Conservation (phyloP, 30 jellyfish, hydroid and myxozoan genomes). For the Catostylus mosaicus region DNA sequence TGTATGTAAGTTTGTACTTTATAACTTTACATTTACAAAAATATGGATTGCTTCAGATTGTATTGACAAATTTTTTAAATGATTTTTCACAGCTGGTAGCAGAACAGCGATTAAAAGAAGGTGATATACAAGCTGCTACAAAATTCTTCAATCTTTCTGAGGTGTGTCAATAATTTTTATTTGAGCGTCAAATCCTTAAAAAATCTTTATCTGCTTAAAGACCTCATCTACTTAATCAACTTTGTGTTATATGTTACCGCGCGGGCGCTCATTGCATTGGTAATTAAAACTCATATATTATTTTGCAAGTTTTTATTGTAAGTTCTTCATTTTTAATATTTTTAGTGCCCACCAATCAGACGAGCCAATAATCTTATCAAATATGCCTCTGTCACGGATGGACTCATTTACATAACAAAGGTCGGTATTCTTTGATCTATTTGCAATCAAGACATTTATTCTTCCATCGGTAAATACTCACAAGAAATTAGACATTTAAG, state of each 20-base stretch:
- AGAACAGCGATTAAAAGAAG: constrained; percentile 61
- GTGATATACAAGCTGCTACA: constrained; percentile 79
- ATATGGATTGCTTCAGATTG: too few species aligned
- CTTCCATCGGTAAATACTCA: too few species aligned
- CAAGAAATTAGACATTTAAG: too few species aligned
- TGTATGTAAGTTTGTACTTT: not conserved
- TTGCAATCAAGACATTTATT: too few species aligned
- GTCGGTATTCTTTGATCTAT: constrained; percentile 35
- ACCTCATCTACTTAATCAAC: too few species aligned
- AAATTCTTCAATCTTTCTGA: constrained; percentile 80
- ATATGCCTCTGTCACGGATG: constrained; percentile 81
- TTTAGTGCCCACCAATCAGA: constrained; percentile 81
- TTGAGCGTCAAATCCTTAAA: too few species aligned
- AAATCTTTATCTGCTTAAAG: too few species aligned
- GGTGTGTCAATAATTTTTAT: constrained; percentile 38
- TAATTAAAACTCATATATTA: too few species aligned
- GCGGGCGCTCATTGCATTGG: too few species aligned
- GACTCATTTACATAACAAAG: constrained; percentile 83
- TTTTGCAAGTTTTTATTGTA: not conserved
- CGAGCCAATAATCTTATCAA: constrained; percentile 71
- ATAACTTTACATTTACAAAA: too few species aligned
- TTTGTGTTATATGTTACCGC: too few species aligned
- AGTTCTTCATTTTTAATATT: not conserved
- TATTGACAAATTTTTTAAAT: too few species aligned
- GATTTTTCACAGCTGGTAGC: constrained; percentile 69